These are phyloP conservation scores for Alca torda DNA, from an alignment of 2,797 vertebrate genomes.

Conservation along the genomic window DNA sequence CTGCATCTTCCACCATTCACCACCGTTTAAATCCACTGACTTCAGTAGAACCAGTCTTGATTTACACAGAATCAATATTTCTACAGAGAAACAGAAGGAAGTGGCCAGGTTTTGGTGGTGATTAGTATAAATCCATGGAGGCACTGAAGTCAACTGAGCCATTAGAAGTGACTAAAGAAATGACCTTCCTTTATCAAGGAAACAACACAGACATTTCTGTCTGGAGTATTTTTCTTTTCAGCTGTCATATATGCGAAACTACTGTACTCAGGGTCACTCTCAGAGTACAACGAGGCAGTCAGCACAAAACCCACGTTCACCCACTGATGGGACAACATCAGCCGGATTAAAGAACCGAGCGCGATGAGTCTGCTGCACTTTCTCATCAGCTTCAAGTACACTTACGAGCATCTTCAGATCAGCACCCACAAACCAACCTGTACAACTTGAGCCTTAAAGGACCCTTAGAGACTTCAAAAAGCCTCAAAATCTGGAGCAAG, in stretches of 20 bases:
- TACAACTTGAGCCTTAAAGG: background rate
- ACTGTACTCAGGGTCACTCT: background rate
- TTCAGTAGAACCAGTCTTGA: background rate
- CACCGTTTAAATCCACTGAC: background rate
- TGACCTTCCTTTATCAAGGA: background rate
- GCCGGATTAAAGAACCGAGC: background rate
- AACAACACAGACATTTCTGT: constrained; percentile 52
- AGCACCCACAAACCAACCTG: background rate
- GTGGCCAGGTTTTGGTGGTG: background rate
- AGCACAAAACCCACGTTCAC: background rate
- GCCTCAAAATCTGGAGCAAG: background rate
- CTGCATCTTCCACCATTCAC: background rate
- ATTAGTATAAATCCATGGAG: background rate
- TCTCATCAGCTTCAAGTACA: constrained; percentile 25
- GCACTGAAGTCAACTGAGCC: background rate
- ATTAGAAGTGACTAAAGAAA: background rate
- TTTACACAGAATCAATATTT: constrained; percentile 19
- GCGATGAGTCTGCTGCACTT: rapidly evolving
- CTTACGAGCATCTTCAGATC: background rate
- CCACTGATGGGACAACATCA: background rate
- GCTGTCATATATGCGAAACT: background rate
- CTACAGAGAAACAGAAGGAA: background rate
- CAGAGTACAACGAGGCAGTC: background rate
- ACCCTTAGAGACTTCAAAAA: background rate
- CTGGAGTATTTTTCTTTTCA: constrained; percentile 5